Evolutionary conservation across 2,888 invertebrate species (phyloP).

Genomic region (Cosmia pyralina): DNA sequence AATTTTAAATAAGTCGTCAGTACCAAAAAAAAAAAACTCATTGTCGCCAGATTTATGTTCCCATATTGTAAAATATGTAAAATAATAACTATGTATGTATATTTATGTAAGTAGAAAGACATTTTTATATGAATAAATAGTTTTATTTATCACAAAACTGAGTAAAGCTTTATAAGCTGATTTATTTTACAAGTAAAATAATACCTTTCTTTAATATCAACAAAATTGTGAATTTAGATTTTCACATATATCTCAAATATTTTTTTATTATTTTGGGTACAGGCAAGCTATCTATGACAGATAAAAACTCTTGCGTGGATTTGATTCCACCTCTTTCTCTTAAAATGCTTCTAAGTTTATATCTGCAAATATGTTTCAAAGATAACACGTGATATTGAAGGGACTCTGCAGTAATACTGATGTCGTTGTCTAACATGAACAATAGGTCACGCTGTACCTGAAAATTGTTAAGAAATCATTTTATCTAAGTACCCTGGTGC

Average conservation of each 20-base stretch:
- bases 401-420: conserved; percentile 67
- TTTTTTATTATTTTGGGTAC: conserved; percentile 76
- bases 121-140: conserved; percentile 45
- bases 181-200: conserved; percentile 34
- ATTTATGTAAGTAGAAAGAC: conserved; percentile 50
- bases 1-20: conserved; percentile 77
- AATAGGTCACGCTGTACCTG: conserved; percentile 79
- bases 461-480: conserved; percentile 57
- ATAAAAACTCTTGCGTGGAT: conserved; percentile 75
- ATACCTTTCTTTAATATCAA: conserved; percentile 41
- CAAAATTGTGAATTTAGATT: conserved; percentile 10
- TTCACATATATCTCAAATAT: conserved; percentile 77
- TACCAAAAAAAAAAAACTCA: background rate
- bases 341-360: conserved; percentile 75
- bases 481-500: background rate
- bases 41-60: conserved; percentile 9
- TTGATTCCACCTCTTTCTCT: conserved; percentile 67
- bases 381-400: conserved; percentile 73
- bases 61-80: conserved; percentile 46
- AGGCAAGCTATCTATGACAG: conserved; percentile 72
- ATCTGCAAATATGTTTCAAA: conserved; percentile 80
- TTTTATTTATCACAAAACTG: conserved; percentile 55
- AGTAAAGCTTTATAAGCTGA: conserved; percentile 52
- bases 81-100: conserved; percentile 32
- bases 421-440: conserved; percentile 73